Evolutionary conservation across 2,888 invertebrate species (phyloP), one percentile per base, ranked within the genome.

Genomic region (Acleris sparsana): DNA sequence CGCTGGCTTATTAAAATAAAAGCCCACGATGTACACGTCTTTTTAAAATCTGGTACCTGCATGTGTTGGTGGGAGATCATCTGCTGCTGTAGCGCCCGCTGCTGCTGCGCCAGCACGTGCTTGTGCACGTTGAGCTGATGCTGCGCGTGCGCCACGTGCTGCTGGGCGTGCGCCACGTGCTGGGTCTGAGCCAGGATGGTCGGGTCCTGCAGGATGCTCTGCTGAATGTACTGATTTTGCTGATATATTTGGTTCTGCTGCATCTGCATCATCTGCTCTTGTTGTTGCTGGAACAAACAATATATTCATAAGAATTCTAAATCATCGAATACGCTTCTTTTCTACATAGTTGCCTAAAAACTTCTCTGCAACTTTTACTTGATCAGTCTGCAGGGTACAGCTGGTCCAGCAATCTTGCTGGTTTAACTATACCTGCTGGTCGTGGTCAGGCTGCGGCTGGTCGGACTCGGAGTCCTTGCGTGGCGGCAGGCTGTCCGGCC

Each of bases 61-160:
- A 88, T 69, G 46, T 88, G 89, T 70, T 89, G 90, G 70, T 93
- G 91, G 17, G 85, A 74, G 48, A 92, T 80, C 78, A 90, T 79
- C 71, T 93, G 94, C 68, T 93, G 93, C 70, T 93, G 93, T 5
- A 93, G 78, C 29, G 92, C 93, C 51, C 90, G 79, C 67, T 92
- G 92, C 62, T 93, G 92, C 65, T 93, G 93, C 0, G 88, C 87
- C 46, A 93, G 71, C 82, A 91, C 86, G 69, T 93, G 93, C 69
- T 92, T 92, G 70, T 93, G 93, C 79, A 92, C 83, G 73, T 92
- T 90, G 2, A 92, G 82, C 63, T 93, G 92, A 59, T 89, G 91
- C 70, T 92, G 93, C 2, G 89, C 92, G 63, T 90, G 89, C 1
- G 83, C 85, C 33, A 91, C 79, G 63, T 92, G 92, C 46, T 92